These are phyloP conservation scores for Lepidurus packardi DNA, from an alignment of 1,140 invertebrate genomes.

Conservation along the genomic window DNA sequence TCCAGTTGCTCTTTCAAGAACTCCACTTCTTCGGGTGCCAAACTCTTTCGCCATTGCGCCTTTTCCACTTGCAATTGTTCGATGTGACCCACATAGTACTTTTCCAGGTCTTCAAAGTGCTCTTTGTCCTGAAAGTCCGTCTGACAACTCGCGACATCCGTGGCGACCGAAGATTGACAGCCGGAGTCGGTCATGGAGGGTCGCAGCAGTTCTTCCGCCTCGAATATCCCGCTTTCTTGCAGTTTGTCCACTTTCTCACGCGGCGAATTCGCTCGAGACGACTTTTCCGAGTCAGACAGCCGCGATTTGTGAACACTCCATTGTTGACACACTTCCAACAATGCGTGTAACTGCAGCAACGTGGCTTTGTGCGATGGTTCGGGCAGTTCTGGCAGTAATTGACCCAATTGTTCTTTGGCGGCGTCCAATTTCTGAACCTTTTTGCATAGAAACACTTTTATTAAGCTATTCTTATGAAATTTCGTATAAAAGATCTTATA, in stretches of 20 bases:
- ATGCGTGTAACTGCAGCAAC: constrained; percentile 29
- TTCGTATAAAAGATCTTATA: neutral
- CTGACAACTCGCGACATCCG: constrained; percentile 32
- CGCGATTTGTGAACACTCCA: neutral
- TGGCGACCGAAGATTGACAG: constrained; percentile 29
- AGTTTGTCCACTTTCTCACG: constrained; percentile 45
- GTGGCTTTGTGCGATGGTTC: constrained; percentile 30
- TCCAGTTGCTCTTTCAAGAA: constrained; percentile 36
- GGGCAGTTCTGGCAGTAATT: constrained; percentile 17
- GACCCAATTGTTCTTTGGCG: constrained; percentile 22
- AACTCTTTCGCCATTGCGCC: constrained; percentile 28
- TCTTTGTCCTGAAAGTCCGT: constrained; percentile 35
- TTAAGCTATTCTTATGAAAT: neutral
- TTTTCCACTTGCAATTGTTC: constrained; percentile 26
- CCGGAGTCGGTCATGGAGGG: constrained; percentile 36
- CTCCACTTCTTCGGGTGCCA: constrained; percentile 33
- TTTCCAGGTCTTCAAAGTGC: constrained; percentile 32
- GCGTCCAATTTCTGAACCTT: constrained; percentile 30
- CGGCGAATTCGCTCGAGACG: constrained; percentile 42
- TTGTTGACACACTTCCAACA: constrained; percentile 31
- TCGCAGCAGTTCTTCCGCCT: constrained; percentile 45
- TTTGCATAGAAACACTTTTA: neutral
- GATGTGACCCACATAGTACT: constrained; percentile 33
- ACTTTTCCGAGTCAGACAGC: constrained; percentile 43
- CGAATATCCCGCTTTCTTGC: constrained; percentile 62